A percentile compares a stretch with the other conserved stretches of the same genome.
Conservation (phyloP, 2,888 invertebrate species). For the Rotaria macrura region DNA sequence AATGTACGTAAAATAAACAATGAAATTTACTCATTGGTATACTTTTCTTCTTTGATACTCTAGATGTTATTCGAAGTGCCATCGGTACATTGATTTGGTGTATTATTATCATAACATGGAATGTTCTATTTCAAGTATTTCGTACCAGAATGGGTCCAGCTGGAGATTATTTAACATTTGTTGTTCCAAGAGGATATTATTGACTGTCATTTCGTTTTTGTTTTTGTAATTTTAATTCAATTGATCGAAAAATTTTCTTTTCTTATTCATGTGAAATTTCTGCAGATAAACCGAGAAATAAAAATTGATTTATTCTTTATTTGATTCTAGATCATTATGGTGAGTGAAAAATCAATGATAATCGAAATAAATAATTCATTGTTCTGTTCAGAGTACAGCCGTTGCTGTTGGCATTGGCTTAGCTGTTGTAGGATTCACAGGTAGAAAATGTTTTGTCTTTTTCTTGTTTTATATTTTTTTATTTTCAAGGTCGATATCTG, state of each 20-base stretch:
- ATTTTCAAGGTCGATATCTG: neutral
- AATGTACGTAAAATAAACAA: slow-evolving; percentile 19
- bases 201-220: neutral
- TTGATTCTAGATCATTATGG: neutral
- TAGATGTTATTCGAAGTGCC: slow-evolving; percentile 27
- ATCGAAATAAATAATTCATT: neutral
- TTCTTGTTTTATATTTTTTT: neutral
- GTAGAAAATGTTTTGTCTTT: neutral
- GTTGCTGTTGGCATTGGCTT: neutral
- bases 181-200: slow-evolving; percentile 27
- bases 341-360: neutral
- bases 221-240: neutral
- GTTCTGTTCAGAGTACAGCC: neutral
- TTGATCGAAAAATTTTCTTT: neutral
- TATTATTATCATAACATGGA: slow-evolving; percentile 27
- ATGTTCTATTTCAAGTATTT: slow-evolving; percentile 28
- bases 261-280: neutral
- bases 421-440: neutral
- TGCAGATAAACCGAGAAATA: neutral
- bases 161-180: slow-evolving; percentile 33
- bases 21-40: neutral
- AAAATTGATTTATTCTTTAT: neutral
- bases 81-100: slow-evolving; percentile 24
- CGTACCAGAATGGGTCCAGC: slow-evolving; percentile 30
- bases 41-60: neutral